phyloP scores from a whole-genome alignment of 2,888 invertebrate species.

The Reticulitermes lucifugus region DNA sequence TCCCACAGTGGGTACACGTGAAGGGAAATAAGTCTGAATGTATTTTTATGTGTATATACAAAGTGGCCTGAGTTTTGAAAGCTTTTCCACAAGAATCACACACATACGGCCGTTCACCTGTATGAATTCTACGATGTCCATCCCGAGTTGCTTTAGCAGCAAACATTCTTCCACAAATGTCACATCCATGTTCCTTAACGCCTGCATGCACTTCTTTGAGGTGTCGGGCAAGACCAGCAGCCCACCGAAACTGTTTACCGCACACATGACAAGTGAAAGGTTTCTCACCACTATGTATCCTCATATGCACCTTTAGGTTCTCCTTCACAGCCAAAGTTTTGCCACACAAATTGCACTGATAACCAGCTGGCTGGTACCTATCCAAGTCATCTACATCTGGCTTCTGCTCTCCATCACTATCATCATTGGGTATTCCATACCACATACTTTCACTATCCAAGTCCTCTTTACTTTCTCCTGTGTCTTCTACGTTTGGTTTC shows the following conservation, averaged over 20 bases:
- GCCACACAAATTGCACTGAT: constrained; percentile 41
- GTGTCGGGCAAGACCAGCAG: constrained; percentile 70
- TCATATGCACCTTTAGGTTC: constrained; percentile 62
- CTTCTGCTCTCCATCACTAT: constrained; percentile 25
- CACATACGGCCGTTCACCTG: constrained; percentile 59
- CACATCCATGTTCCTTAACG: constrained; percentile 66
- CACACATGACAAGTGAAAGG: constrained; percentile 76
- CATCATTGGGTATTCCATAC: constrained; percentile 36
- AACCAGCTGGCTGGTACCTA: not conserved
- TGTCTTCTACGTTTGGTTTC: not conserved
- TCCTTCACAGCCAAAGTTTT: constrained; percentile 37
- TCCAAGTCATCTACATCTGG: constrained; percentile 20
- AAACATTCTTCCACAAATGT: constrained; percentile 65
- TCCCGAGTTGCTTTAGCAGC: constrained; percentile 65
- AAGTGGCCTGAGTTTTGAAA: constrained; percentile 74
- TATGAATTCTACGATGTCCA: constrained; percentile 62
- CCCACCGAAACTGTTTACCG: constrained; percentile 74
- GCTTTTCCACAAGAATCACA: constrained; percentile 67
- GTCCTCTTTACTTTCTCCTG: constrained; percentile 8
- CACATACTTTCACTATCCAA: constrained; percentile 20
- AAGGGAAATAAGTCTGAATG: constrained; percentile 70
- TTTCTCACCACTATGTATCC: constrained; percentile 68
- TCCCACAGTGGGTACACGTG: constrained; percentile 70
- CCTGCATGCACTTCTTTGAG: constrained; percentile 65
- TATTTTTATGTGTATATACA: constrained; percentile 72